These are phyloP conservation scores for Romanogobio albipinnatus DNA, from an alignment of 2,113 vertebrate species.

Conservation along the genomic window DNA sequence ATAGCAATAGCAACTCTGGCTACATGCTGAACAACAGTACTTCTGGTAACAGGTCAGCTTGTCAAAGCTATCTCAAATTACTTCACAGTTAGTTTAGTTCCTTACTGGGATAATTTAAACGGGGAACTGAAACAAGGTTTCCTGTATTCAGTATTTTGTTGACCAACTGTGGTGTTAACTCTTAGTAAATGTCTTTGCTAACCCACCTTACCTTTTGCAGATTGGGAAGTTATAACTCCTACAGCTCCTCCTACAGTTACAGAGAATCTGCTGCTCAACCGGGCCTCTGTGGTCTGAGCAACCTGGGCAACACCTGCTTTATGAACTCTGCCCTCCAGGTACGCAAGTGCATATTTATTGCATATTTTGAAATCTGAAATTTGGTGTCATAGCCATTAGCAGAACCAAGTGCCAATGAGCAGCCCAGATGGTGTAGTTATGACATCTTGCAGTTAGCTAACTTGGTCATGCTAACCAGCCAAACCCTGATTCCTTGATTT, in stretches of 20 bases:
- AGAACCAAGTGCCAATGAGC: too few relatives aligned
- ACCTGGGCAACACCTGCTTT: constrained; percentile 97
- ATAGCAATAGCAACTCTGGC: constrained; percentile 84
- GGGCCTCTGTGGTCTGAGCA: constrained; percentile 94
- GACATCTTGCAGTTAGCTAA: neutral
- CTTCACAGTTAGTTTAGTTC: neutral
- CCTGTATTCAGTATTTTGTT: neutral
- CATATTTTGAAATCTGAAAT: neutral
- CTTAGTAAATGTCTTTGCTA: neutral
- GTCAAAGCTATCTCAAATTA: neutral
- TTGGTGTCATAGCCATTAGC: too few relatives aligned
- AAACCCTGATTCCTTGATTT: neutral
- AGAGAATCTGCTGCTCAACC: constrained; percentile 88
- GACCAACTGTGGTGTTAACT: neutral
- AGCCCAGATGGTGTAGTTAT: neutral
- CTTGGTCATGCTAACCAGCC: neutral
- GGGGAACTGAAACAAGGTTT: neutral
- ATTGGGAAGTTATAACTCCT: constrained; percentile 87
- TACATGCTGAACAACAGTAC: constrained; percentile 88
- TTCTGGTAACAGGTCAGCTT: constrained; percentile 78
- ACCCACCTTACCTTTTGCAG: constrained; percentile 59
- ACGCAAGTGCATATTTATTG: constrained; percentile 21
- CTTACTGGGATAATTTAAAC: neutral
- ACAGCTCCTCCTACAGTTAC: constrained; percentile 87
- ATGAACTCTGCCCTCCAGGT: constrained; percentile 99